Evolutionary conservation across 1,140 invertebrate genomes (phyloP).

Genomic region (Acromyrmex heyeri): DNA sequence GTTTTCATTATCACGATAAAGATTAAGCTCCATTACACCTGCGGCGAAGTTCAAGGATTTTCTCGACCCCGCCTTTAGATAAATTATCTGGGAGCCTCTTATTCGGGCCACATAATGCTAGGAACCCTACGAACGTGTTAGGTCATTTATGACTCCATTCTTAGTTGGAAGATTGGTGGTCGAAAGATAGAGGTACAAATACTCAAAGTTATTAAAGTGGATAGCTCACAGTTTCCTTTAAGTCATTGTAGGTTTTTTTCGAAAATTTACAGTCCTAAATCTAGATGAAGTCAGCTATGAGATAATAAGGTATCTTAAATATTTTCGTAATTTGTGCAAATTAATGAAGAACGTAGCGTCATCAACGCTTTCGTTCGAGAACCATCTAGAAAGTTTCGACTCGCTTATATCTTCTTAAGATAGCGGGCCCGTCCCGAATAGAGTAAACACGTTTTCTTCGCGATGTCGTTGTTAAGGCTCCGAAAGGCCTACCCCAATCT

Average conservation of each 20-base stretch:
- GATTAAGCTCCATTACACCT: conserved; percentile 12
- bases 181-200: conserved; percentile 35
- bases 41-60: conserved; percentile 39
- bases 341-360: neutral
- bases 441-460: conserved; percentile 67
- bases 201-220: conserved; percentile 32
- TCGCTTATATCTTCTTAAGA: neutral
- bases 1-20: conserved; percentile 31
- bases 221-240: neutral
- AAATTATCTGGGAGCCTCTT: conserved; percentile 60
- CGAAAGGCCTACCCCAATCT: conserved; percentile 77
- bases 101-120: conserved; percentile 30
- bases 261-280: neutral
- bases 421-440: conserved; percentile 44
- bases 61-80: conserved; percentile 55
- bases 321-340: neutral
- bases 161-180: conserved; percentile 73
- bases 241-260: neutral
- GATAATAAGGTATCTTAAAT: neutral
- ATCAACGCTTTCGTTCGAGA: neutral
- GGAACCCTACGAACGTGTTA: conserved; percentile 4
- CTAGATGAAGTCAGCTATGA: neutral
- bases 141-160: conserved; percentile 67
- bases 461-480: conserved; percentile 54
- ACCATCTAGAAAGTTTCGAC: neutral